Conservation (phyloP, 2,113 vertebrate genomes). For the Leucosticte australis region DNA sequence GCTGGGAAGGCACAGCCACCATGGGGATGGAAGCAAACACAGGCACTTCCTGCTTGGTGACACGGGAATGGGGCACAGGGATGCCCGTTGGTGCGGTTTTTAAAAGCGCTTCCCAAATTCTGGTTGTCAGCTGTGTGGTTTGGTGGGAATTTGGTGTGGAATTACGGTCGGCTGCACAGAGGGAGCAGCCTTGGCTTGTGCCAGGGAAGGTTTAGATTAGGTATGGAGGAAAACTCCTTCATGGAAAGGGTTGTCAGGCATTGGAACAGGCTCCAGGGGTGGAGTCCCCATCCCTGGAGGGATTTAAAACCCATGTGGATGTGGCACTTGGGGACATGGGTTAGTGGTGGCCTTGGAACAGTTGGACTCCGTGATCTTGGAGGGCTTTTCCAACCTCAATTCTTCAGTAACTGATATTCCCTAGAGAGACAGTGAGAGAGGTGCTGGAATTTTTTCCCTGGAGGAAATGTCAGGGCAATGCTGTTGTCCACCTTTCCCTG, state of each 20-base stretch:
- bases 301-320: not conserved
- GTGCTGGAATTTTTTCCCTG: not conserved
- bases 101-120: not conserved
- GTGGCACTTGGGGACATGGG: not conserved
- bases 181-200: not conserved
- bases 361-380: fast-evolving
- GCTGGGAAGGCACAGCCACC: not conserved
- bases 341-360: not conserved
- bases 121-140: fast-evolving
- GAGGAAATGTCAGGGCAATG: not conserved
- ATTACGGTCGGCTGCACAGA: fast-evolving
- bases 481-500: not conserved
- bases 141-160: not conserved
- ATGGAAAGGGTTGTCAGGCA: not conserved
- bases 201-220: not conserved
- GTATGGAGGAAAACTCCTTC: not conserved
- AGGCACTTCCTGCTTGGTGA: fast-evolving
- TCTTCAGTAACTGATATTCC: not conserved
- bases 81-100: not conserved
- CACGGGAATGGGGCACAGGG: not conserved
- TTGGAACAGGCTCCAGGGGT: not conserved
- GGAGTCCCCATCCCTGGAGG: not conserved
- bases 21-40: not conserved
- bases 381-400: not conserved
- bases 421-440: not conserved